Evolutionary conservation across 2,888 invertebrate species (phyloP).

Genomic region (Drosophila birchii): DNA sequence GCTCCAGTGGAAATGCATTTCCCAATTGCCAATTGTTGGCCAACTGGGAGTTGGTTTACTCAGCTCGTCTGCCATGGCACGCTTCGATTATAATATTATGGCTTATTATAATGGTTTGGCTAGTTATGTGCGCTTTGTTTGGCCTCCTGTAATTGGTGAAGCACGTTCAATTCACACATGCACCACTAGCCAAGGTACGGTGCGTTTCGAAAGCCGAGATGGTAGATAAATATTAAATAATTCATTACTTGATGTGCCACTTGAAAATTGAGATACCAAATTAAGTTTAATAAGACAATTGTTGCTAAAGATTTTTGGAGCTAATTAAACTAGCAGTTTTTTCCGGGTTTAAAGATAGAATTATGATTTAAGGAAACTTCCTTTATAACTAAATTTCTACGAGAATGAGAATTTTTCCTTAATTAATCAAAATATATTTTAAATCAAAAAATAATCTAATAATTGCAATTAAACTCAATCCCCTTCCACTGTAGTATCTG

Average conservation of each 20-base stretch:
- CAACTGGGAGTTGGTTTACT: slow-evolving; percentile 13
- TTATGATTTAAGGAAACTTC: too few relatives aligned
- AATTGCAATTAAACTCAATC: background rate
- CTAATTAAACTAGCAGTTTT: background rate
- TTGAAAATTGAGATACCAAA: background rate
- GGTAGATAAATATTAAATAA: slow-evolving; percentile 4
- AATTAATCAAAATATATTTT: background rate
- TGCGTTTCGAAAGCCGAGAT: slow-evolving; percentile 30
- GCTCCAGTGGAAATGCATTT: slow-evolving; percentile 24
- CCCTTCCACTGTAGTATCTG: background rate
- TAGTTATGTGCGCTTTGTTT: slow-evolving; percentile 40
- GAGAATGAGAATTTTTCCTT: background rate
- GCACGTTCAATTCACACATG: slow-evolving; percentile 70
- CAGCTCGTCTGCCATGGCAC: slow-evolving; percentile 35
- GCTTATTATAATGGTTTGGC: slow-evolving; percentile 33
- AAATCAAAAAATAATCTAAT: background rate
- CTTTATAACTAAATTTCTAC: background rate
- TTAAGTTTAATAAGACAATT: background rate
- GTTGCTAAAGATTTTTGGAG: background rate
- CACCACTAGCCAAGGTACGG: slow-evolving; percentile 22
- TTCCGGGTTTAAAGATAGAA: background rate
- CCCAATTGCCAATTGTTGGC: slow-evolving; percentile 29
- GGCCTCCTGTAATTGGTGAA: slow-evolving; percentile 54
- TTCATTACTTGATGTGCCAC: slow-evolving; percentile 1
- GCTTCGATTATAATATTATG: slow-evolving; percentile 45